Evolutionary conservation across 2,888 invertebrate species (phyloP), one percentile per base, ranked within the genome.

Genomic region (Acronicta leporina): DNA sequence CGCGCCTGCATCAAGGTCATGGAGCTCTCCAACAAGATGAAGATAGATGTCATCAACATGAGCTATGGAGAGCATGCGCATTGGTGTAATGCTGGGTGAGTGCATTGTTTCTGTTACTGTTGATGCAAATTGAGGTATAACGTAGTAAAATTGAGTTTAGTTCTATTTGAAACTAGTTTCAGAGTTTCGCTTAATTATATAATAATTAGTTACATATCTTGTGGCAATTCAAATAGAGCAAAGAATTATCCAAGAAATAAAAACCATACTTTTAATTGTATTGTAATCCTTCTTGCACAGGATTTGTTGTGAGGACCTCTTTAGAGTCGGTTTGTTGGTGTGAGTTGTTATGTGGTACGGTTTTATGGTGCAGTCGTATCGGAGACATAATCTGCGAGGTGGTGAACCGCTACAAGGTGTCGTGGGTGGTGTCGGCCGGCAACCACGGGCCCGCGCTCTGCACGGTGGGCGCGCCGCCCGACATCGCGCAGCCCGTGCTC

Each of bases 1-100:
- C 95, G 99, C 68, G 99, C 99, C 9, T 99, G 99, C 95, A 97
- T 97, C 76, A 96, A 97, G 88, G 95, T 98, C 40, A 98, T 98
- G 97, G 96, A 97, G 81, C 85, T 97, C 15, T 95, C 95, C 46
- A 94, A 95, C 75, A 90, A 82, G 1, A 93, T 91, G 78, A 95
- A 95, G 78, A 95, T 98, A 51, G 98, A 99, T 85, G 97, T 99
- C 0, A 98, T 99, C 75, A 99, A 99, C 89, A 99, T 99, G 98
- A 99, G 99, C 84, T 99, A 99, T 81, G 99, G 99, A 0, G 99
- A 99, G 91, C 98, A 98, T 80, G 96, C 98, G 0, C 97, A 98
- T 88, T 98, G 98, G 97, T 96, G 98, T 3, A 97, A 98, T 88
- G 92, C 97, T 8, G 99, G 99, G 98, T 98, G 92, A 95, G 95